Evolutionary conservation across 1,140 invertebrate species (phyloP), one percentile per base, ranked within the genome.

Genomic region (Drosophila sucinea): DNA sequence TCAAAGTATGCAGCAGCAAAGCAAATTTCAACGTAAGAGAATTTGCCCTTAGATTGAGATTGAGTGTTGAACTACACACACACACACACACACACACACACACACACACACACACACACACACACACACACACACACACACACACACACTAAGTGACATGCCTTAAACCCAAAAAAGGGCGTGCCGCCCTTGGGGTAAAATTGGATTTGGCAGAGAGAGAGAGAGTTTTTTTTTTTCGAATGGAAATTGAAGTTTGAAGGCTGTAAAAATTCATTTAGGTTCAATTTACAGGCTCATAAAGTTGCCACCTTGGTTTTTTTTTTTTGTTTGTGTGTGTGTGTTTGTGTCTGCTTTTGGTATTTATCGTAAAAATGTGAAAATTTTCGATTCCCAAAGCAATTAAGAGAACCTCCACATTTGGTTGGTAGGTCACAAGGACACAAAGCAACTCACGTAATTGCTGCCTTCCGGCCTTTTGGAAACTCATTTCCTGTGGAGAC

Each of bases 381-480:
- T 56, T 32, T 67, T 68, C 71, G 70, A 73, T 73, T 66, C 32
- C 54, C 67, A 67, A 35, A 51, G 67, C 57, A 72, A 76, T 67
- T 62, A 62, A 47, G 55, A 27, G 6, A 51, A 27, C 63, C 17
- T 58, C 32, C 35, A 62, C n/a, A 58, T 58, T 58, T 27, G 44
- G 23, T 51, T 27, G 23, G 44, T 10, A 51, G 56, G 32, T 11
- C 17, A 35, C 23, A 41, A 41, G 55, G 33, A 60, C 33, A 72
- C 64, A 67, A 72, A 64, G 70, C 44, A 55, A 68, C 64, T 75
- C 55, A 60, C 73, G 71, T 79, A 79, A 79, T 79, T 79, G 70
- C 60, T 65, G 70, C 77, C 77, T 79, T 77, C 77, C 77, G 77
- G 77, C 63, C 66, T 77, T 79, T 79, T 58, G 70, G 66, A 79